Evolutionary conservation across 2,797 vertebrate genomes (phyloP).

Genomic region (Phoxinus dragarum): DNA sequence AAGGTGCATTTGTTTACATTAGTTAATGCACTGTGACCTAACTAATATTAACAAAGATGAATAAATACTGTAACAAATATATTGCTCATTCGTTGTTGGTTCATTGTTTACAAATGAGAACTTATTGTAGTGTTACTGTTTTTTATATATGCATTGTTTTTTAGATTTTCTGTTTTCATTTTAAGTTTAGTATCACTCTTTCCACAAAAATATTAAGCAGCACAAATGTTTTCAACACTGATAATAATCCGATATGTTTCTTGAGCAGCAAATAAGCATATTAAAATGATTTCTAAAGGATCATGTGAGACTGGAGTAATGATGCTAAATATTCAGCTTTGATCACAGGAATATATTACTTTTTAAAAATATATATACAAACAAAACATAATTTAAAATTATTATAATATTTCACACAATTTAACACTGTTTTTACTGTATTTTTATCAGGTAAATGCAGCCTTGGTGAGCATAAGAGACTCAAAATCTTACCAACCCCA

Average conservation of each 20-base stretch:
- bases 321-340: background rate
- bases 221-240: background rate
- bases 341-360: background rate
- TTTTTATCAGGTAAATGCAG: background rate
- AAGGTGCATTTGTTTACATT: no score
- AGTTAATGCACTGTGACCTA: no score
- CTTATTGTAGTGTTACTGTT: background rate
- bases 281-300: background rate
- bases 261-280: background rate
- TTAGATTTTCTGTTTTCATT: no score
- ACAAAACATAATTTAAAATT: background rate
- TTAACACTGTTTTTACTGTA: background rate
- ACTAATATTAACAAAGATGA: no score
- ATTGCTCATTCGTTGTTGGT: no score
- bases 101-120: no score
- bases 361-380: background rate
- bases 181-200: no score
- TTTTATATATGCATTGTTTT: no score
- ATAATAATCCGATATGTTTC: background rate
- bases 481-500: background rate
- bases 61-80: no score
- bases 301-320: background rate
- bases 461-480: background rate
- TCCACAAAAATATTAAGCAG: background rate
- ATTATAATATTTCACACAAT: background rate